Percentiles rank a stretch among this genome's conserved stretches.
phyloP scores from a whole-genome alignment of 2,113 vertebrate genomes.

The Tangachromis dhanisi region DNA sequence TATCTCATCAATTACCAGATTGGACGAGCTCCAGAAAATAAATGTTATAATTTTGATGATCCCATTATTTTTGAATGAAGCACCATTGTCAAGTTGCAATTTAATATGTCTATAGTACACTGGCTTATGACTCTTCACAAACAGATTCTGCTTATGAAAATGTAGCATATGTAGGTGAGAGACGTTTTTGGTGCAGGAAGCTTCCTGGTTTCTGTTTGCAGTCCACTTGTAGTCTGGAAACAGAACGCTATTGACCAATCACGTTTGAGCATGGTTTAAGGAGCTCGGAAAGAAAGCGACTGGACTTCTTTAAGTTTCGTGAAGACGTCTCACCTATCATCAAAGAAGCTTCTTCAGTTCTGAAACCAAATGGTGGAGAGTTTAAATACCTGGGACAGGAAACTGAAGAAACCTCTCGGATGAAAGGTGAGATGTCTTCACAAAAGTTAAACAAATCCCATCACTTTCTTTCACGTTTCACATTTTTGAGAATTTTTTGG shows the following conservation, averaged over 20 bases:
- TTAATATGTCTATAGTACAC: not conserved
- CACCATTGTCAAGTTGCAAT: not conserved
- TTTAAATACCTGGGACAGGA: not conserved
- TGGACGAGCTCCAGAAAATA: not conserved
- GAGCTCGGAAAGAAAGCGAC: not conserved
- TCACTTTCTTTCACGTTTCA: not conserved
- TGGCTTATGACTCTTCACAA: not conserved
- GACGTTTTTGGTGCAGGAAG: not conserved
- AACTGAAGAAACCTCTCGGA: not conserved
- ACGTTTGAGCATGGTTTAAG: not conserved
- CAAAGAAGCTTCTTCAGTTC: not conserved
- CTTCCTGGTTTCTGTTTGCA: not conserved
- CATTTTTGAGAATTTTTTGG: not conserved
- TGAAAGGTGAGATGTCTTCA: not conserved
- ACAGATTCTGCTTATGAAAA: not conserved
- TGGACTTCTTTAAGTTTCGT: not conserved
- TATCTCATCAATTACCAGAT: not conserved
- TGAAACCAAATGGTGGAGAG: not conserved
- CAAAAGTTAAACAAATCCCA: not conserved
- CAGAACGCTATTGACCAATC: not conserved
- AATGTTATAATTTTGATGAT: not conserved
- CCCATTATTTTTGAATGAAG: not conserved
- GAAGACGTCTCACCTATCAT: not conserved
- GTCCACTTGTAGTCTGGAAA: not conserved
- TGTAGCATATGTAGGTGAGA: not conserved